phyloP scores from a whole-genome alignment of 2,113 vertebrate genomes.

The Pluvianellus socialis region DNA sequence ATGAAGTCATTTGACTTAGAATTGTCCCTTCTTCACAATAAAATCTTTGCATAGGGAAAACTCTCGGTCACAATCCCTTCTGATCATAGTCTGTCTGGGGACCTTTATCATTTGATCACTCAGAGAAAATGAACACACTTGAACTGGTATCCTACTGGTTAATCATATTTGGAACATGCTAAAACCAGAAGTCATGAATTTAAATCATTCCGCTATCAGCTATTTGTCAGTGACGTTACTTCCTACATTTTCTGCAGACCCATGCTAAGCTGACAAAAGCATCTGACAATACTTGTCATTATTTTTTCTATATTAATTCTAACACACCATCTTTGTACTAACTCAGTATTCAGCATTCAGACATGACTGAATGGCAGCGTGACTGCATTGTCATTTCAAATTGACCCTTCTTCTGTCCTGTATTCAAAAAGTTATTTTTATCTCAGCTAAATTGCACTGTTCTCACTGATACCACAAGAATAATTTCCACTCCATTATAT shows the following conservation, averaged over 20 bases:
- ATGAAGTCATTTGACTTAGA: accelerated
- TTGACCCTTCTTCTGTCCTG: neutral
- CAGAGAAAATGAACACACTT: neutral
- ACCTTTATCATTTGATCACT: neutral
- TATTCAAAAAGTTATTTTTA: neutral
- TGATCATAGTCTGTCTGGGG: neutral
- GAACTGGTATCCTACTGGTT: neutral
- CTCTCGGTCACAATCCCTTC: neutral
- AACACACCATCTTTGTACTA: neutral
- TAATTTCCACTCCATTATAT: neutral
- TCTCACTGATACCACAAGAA: neutral
- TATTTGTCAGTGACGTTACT: neutral
- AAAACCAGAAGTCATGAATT: neutral
- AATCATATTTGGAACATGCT: neutral
- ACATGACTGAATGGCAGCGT: neutral
- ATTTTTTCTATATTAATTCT: neutral
- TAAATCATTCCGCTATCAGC: neutral
- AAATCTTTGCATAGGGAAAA: neutral
- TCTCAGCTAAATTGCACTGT: neutral
- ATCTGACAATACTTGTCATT: neutral
- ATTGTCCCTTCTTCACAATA: neutral
- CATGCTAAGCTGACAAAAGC: neutral
- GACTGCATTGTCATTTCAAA: neutral
- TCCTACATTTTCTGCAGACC: neutral
- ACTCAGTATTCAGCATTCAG: neutral